Evolutionary conservation across 2,797 vertebrate species (phyloP).

Genomic region (Squalus acanthias): DNA sequence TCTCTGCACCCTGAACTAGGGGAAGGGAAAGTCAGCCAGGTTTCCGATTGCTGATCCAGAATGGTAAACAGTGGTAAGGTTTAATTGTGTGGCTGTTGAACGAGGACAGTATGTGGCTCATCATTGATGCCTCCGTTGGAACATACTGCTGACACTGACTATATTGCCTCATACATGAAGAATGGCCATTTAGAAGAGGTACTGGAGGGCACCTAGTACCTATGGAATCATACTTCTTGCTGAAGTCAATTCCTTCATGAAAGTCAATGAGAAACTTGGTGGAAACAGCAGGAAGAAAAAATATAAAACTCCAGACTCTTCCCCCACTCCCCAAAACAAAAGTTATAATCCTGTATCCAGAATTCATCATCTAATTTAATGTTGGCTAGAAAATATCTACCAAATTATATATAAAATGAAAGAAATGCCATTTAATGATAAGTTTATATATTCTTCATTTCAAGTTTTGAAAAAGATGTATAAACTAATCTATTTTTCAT

Average conservation of each 20-base stretch:
- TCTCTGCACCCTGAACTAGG: neutral
- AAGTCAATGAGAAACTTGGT: neutral
- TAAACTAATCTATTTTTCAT: neutral
- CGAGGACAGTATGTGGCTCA: neutral
- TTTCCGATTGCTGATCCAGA: neutral
- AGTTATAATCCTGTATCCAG: neutral
- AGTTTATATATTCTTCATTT: neutral
- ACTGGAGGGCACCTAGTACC: neutral
- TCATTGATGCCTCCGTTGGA: neutral
- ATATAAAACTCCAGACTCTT: no score
- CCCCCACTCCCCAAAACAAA: no score
- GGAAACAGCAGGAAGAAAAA: neutral
- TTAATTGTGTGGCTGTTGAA: neutral
- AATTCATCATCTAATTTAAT: neutral
- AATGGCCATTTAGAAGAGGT: neutral
- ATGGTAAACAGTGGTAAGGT: neutral
- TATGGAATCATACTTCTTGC: no score
- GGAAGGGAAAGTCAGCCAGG: neutral
- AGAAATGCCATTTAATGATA: neutral
- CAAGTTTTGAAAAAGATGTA: neutral
- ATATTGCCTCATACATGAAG: neutral
- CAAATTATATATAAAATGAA: no score
- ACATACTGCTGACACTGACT: neutral
- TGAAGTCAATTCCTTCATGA: neutral
- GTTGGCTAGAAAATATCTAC: neutral